Evolutionary conservation across 2,888 invertebrate genomes (phyloP).

Genomic region (Oeneis ivallda): DNA sequence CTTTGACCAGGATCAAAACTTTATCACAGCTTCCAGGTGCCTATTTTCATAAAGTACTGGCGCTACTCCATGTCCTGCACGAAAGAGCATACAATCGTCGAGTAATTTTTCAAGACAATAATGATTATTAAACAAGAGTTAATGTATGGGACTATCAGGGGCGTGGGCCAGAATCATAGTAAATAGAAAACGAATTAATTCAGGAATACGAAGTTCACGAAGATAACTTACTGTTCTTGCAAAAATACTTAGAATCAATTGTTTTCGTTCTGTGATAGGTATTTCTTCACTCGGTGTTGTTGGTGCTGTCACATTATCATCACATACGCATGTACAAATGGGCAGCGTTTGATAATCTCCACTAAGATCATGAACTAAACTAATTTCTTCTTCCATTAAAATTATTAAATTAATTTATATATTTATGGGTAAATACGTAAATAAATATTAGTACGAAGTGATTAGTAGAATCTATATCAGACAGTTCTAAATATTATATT

Average conservation of each 20-base stretch:
- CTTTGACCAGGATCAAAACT: slow-evolving; percentile 71
- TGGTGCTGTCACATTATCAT: slow-evolving; percentile 41
- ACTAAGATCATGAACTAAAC: neutral
- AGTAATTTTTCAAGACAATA: slow-evolving; percentile 61
- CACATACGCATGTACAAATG: slow-evolving; percentile 56
- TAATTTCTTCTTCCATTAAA: slow-evolving; percentile 46
- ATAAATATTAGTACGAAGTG: too few species aligned
- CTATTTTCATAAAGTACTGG: slow-evolving; percentile 68
- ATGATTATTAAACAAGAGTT: too few species aligned
- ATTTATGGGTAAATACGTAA: too few species aligned
- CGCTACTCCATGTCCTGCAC: slow-evolving; percentile 62
- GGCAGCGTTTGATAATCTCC: slow-evolving; percentile 35
- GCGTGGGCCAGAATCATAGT: slow-evolving; percentile 60
- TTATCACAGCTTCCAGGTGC: slow-evolving; percentile 65
- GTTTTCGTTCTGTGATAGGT: slow-evolving; percentile 53
- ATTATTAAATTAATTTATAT: too few species aligned
- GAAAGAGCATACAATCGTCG: slow-evolving; percentile 69
- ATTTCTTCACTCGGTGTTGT: slow-evolving; percentile 38
- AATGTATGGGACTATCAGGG: slow-evolving; percentile 50
- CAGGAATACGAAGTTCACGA: slow-evolving; percentile 64
- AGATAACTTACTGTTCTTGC: slow-evolving; percentile 64
- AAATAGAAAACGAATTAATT: slow-evolving; percentile 63
- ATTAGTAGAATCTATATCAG: too few species aligned
- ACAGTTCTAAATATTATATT: too few species aligned
- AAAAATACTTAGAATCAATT: slow-evolving; percentile 53